Base-by-base conservation (phyloP, 2,797 vertebrate genomes). In the Centropyge bicolor region DNA sequence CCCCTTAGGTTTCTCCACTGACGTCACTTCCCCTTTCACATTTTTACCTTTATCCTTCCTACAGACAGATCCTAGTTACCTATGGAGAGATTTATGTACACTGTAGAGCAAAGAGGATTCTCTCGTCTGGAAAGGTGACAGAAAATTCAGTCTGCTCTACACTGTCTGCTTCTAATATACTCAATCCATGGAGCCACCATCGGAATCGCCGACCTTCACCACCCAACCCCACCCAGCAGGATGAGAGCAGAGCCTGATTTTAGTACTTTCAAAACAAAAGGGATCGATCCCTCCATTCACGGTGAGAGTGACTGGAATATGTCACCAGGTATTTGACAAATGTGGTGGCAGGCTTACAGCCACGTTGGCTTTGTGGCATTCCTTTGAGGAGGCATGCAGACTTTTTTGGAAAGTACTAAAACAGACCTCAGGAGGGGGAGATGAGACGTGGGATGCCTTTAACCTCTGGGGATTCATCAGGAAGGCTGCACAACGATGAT, bases 151-250 rank as follows among this genome's bases (percentile, higher is more conserved):
- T 84, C 17, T 90, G 89, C 92, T 92, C 92, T 75, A 88, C 89
- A 89, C 52, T 83, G 89, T 36, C 67, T 64, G 57, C 36, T 75
- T 83, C 65, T 82, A 55, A 72, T 54, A 49, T 84, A 60, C 70
- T 82, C 11, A 52, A 91, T 92, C 91, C 89, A 91, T 80, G 90
- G 92, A 94, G 93, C 94, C 94, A 94, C 93, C 93, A 84, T 86
- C 70, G 94, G 94, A 93, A 95, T 94, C 94, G 93, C 90, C 86
- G 85, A 94, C 94, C 94, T 94, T 93, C n/a, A 72, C 86, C 91
- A 83, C 74, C 86, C 81, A 0, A 24, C 24, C 74, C 89, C 85
- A 75, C 84, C 82, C 40, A 8, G 78, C 52, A 66, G 86, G 80
- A 82, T 67, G 77, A 76, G 82, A 88, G 88, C 78, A 5, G 4